These are phyloP conservation scores for Eueremaeus valkanovi DNA, from an alignment of 2,888 invertebrate species.

Conservation along the genomic window DNA sequence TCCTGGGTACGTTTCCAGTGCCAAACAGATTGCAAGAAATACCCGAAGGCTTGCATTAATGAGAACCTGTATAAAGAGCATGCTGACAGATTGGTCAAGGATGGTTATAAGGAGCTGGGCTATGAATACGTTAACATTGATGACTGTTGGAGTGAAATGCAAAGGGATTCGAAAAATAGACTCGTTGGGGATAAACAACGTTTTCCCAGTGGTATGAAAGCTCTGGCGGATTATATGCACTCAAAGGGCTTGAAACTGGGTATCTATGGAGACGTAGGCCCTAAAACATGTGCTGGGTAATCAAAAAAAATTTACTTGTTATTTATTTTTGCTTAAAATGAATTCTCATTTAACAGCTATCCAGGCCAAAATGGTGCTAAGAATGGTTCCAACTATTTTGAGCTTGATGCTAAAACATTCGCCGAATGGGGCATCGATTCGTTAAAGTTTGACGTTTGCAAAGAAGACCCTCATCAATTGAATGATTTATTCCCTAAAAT, in stretches of 20 bases:
- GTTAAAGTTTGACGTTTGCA: constrained; percentile 94
- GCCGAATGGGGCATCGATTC: constrained; percentile 93
- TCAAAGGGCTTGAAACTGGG: constrained; percentile 92
- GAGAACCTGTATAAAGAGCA: constrained; percentile 55
- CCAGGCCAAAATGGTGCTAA: constrained; percentile 62
- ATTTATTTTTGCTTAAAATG: too few species aligned
- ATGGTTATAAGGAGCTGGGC: constrained; percentile 54
- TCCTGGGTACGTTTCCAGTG: constrained; percentile 82
- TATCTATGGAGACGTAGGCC: constrained; percentile 96
- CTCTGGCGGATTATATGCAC: constrained; percentile 63
- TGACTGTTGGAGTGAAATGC: constrained; percentile 54
- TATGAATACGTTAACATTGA: constrained; percentile 54
- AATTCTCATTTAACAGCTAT: too few species aligned
- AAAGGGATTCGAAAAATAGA: constrained; percentile 48
- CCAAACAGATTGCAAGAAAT: constrained; percentile 80
- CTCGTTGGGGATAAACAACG: constrained; percentile 50
- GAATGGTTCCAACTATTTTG: constrained; percentile 15
- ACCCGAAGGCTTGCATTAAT: constrained; percentile 85
- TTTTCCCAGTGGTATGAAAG: constrained; percentile 56
- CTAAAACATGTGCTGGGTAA: constrained; percentile 94
- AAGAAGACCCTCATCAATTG: constrained; percentile 59
- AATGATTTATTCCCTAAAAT: constrained; percentile 76
- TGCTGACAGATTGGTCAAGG: constrained; percentile 52
- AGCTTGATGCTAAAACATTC: constrained; percentile 79
- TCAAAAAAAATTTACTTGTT: too few species aligned